A percentile compares a stretch with the other conserved stretches of the same genome.
Conservation (phyloP, 2,113 vertebrate species). For the Mohoua ochrocephala region DNA sequence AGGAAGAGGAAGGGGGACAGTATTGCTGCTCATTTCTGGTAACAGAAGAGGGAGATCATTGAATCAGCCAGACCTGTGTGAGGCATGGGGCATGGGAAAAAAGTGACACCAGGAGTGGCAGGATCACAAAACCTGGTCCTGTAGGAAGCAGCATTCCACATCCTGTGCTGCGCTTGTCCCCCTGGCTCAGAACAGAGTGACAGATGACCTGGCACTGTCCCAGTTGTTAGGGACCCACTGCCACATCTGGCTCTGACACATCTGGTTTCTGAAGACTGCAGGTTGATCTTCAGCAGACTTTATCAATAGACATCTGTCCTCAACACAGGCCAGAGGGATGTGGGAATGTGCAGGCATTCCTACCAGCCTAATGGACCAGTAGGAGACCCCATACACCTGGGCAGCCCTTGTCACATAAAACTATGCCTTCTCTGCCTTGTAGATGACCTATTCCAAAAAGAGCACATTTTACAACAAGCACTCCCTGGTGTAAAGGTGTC, state of each 20-base stretch:
- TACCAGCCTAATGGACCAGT: not conserved
- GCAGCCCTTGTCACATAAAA: not conserved
- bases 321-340: fast-evolving
- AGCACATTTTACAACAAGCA: not conserved
- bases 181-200: not conserved
- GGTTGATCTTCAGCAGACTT: not conserved
- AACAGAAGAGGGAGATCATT: not conserved
- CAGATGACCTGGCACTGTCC: not conserved
- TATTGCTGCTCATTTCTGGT: not conserved
- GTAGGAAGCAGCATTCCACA: not conserved
- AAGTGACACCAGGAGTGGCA: not conserved
- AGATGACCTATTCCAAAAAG: not conserved
- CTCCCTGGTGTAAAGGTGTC: not conserved
- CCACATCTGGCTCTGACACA: not conserved
- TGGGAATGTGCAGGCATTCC: not conserved
- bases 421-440: not conserved
- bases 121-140: not conserved
- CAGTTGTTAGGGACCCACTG: not conserved
- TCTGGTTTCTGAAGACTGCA: not conserved
- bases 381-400: not conserved
- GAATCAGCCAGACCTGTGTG: not conserved
- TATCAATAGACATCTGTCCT: not conserved
- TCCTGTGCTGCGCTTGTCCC: not conserved
- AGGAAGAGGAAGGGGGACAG: not conserved
- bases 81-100: not conserved